These are phyloP conservation scores for Rafetus swinhoei DNA, from an alignment of 2,113 vertebrate genomes.

Conservation along the genomic window DNA sequence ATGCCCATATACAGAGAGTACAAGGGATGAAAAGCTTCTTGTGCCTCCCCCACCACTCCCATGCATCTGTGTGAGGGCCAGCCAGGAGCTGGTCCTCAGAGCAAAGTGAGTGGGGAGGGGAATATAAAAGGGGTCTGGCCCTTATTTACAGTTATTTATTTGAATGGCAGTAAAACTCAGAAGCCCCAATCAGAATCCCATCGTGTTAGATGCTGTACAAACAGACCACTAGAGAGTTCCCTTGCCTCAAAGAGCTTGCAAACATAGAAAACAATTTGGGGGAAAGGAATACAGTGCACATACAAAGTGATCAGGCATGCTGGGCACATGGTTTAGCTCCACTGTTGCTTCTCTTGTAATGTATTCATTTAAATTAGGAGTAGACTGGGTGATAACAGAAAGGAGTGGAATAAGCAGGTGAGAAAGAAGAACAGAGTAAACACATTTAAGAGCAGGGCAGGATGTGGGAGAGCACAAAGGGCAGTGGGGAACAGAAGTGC, in stretches of 20 bases:
- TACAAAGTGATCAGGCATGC: no score
- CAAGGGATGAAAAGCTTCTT: not conserved
- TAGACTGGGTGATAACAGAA: not conserved
- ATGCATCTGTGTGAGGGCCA: not conserved
- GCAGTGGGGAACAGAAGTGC: not conserved
- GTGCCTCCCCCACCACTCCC: not conserved
- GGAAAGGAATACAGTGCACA: not conserved
- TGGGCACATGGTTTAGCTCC: not conserved
- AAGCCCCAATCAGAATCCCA: not conserved
- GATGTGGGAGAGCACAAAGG: not conserved
- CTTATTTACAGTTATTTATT: not conserved
- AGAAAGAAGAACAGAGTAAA: not conserved
- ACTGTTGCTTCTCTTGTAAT: not conserved
- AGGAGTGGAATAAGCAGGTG: not conserved
- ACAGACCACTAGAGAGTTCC: not conserved
- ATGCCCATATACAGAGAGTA: fast-evolving
- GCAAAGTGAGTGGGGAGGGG: not conserved
- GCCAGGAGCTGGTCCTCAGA: not conserved
- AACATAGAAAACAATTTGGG: not conserved
- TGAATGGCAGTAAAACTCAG: not conserved
- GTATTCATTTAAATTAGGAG: not conserved
- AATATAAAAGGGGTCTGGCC: not conserved
- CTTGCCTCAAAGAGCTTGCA: not conserved
- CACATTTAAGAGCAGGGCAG: not conserved
- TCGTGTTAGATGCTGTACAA: not conserved